phyloP scores from a whole-genome alignment of 2,113 vertebrate genomes.

The Spheniscus mendiculus region DNA sequence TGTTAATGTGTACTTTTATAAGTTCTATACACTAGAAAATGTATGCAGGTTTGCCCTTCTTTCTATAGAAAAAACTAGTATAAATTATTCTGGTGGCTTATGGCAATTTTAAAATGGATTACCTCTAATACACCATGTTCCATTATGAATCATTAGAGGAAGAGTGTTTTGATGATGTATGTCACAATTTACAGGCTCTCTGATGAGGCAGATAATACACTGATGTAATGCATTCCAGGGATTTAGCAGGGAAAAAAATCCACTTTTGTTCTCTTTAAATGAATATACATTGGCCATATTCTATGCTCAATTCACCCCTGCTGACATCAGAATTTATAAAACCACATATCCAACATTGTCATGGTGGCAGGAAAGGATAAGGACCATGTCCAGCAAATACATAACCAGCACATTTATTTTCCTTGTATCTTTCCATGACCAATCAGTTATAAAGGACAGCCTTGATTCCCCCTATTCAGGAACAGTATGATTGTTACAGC shows the following conservation, averaged over 20 bases:
- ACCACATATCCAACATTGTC: neutral
- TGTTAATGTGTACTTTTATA: neutral
- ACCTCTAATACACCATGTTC: neutral
- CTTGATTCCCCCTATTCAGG: neutral
- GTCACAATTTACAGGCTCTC: constrained; percentile 4
- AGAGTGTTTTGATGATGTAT: neutral
- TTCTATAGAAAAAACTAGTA: neutral
- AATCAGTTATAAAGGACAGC: neutral
- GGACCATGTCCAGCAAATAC: neutral
- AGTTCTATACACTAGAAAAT: neutral
- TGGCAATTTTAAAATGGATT: neutral
- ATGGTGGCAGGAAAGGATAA: neutral
- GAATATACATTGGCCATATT: neutral
- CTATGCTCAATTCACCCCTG: neutral
- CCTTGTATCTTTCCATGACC: neutral
- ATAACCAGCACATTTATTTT: neutral
- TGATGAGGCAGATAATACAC: neutral
- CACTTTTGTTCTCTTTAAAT: neutral
- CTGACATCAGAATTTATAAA: neutral
- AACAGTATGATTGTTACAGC: neutral
- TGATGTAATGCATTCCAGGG: neutral
- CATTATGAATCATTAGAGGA: neutral
- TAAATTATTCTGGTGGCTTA: neutral
- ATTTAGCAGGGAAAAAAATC: neutral
- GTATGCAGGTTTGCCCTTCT: neutral